phyloP scores from a whole-genome alignment of 2,888 invertebrate species.

The Incurvaria masculella region DNA sequence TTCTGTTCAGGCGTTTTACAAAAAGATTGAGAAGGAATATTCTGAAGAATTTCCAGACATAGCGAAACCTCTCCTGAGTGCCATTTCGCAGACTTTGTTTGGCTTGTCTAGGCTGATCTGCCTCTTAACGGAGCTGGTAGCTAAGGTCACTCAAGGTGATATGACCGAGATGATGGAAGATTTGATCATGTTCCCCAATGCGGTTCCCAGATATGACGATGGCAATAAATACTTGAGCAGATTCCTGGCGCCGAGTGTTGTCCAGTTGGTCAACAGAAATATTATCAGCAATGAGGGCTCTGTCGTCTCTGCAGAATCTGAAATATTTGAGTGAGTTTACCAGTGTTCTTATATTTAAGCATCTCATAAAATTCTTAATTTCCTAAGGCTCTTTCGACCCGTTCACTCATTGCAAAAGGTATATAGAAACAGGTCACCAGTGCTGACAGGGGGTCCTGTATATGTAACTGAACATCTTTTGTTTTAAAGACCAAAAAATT shows the following conservation, averaged over 20 bases:
- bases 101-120: conserved; percentile 59
- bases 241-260: conserved; percentile 37
- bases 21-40: conserved; percentile 53
- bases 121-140: conserved; percentile 45
- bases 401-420: too few relatives aligned
- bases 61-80: conserved; percentile 66
- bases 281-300: conserved; percentile 20
- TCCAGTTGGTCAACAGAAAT: conserved; percentile 33
- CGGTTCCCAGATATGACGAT: conserved; percentile 21
- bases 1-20: conserved; percentile 55
- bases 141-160: conserved; percentile 29
- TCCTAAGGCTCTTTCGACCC: too few relatives aligned
- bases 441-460: too few relatives aligned
- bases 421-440: too few relatives aligned
- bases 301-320: conserved; percentile 27
- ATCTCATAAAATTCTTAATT: too few relatives aligned
- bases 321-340: conserved; percentile 49
- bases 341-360: conserved; percentile 7
- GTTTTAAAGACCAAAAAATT: too few relatives aligned
- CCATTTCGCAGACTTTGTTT: conserved; percentile 64
- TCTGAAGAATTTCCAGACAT: conserved; percentile 75
- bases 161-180: conserved; percentile 33
- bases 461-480: too few relatives aligned
- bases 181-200: conserved; percentile 51
- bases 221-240: conserved; percentile 39